Conservation (phyloP, 2,888 invertebrate species). For the Mantis religiosa region DNA sequence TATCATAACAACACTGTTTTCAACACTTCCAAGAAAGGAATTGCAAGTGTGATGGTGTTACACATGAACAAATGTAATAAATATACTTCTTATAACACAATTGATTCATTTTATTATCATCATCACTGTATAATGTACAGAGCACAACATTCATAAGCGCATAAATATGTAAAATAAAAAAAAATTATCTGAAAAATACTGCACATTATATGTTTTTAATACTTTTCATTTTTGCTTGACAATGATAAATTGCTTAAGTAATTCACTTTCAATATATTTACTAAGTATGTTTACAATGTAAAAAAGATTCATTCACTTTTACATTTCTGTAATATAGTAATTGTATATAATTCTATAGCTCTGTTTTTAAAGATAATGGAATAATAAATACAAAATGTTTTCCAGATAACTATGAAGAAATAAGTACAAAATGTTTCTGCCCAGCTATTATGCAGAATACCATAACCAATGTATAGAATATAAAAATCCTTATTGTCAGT, state of each 20-base stretch:
- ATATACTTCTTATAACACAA: background rate
- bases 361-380: background rate
- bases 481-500: background rate
- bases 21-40: no score
- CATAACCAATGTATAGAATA: background rate
- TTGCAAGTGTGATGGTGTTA: background rate
- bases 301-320: background rate
- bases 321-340: background rate
- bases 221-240: background rate
- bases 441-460: background rate
- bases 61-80: background rate
- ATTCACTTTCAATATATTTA: background rate
- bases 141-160: slow-evolving; percentile 16
- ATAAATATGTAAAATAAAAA: slow-evolving; percentile 16
- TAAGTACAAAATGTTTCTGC: background rate
- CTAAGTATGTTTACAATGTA: background rate
- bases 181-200: slow-evolving; percentile 21
- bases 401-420: background rate
- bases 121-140: slow-evolving; percentile 1
- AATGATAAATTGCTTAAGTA: background rate
- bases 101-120: background rate
- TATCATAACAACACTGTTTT: no score
- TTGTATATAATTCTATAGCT: background rate
- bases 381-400: slow-evolving; percentile 5
- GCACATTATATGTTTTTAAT: slow-evolving; percentile 3